A percentile compares a stretch with the other conserved stretches of the same genome.
These are phyloP conservation scores for Pilophorus perplexus DNA, from an alignment of 2,888 invertebrate genomes.

Conservation along the genomic window DNA sequence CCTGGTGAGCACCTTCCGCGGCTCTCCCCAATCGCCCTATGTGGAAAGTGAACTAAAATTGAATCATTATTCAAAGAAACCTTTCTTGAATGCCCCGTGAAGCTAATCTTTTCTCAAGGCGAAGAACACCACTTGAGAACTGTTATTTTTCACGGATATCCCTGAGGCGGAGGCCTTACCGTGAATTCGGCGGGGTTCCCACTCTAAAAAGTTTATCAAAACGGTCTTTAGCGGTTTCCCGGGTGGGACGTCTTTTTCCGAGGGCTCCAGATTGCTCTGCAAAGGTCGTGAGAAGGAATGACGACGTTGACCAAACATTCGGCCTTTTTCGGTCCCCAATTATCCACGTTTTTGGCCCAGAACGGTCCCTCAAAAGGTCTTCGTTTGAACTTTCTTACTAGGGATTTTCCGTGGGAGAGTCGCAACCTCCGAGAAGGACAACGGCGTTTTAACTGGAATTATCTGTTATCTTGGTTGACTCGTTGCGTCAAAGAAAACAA, in stretches of 20 bases:
- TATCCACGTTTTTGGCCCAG: slow-evolving; percentile 27
- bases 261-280: no score
- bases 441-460: no score
- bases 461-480: no score
- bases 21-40: slow-evolving; percentile 4
- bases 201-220: not conserved
- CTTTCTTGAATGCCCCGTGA: slow-evolving; percentile 23
- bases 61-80: slow-evolving; percentile 35
- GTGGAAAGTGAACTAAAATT: slow-evolving; percentile 33
- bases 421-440: no score
- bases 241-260: not conserved
- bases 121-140: not conserved
- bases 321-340: slow-evolving; percentile 9
- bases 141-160: slow-evolving; percentile 24
- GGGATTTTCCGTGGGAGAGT: slow-evolving; percentile 16
- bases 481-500: no score
- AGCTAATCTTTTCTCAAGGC: slow-evolving; percentile 13
- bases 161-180: no score
- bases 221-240: not conserved
- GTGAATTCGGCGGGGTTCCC: not conserved
- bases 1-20: slow-evolving; percentile 15
- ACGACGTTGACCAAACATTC: slow-evolving; percentile 17
- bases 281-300: slow-evolving; percentile 27
- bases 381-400: slow-evolving; percentile 18
- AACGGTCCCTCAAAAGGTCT: slow-evolving; percentile 27